Base-by-base conservation (phyloP, 2,797 vertebrate genomes). In the Eulemur mongoz region DNA sequence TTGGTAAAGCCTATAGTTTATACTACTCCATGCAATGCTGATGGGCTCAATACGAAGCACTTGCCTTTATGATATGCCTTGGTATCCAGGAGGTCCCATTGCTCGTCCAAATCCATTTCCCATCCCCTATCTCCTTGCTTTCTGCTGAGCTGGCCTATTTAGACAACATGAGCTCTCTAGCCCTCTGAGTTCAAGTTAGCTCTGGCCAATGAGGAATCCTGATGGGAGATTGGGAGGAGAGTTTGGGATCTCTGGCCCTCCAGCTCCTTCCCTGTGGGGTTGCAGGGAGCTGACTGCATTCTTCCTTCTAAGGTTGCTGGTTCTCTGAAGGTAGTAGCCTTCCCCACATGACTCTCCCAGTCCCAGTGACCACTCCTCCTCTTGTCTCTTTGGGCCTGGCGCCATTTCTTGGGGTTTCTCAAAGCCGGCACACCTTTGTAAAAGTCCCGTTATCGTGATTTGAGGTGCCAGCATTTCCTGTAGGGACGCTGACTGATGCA, bases 401-500 rank as follows among this genome's bases (percentile, higher is more conserved):
- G 17, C 50, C 57, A n/a, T 45, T 45, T 3, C 8, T 67, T 67
- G 32, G 45, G 23, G 32, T 15, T 50, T 50, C 20, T 43, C 61
- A 38, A 25, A 76, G 20, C 25, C 14, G 0, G 1, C 8, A 25
- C 15, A 88, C 8, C 45, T 63, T 69, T 69, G n/a, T 45, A 61
- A 63, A 61, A 18, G 9, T 38, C n/a, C 45, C 54, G 69, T 92
- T 27, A n/a, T 32, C 23, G 52, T 61, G 3, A 14, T 14, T 18
- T 25, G 23, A 85, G 83, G 59, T 40, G 72, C 70, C 80, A 73
- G n/a, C 0, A 1, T 63, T 61, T 88, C 81, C 65, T 57, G 12
- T 4, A 6, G 23, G 7, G n/a, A 48, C 0, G 0, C 13, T 32
- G 25, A 52, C 0, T 18, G 27, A 84, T 10, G 30, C 1, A 4